These are phyloP conservation scores for Stenurella melanura DNA, from an alignment of 2,888 invertebrate genomes.

Conservation along the genomic window DNA sequence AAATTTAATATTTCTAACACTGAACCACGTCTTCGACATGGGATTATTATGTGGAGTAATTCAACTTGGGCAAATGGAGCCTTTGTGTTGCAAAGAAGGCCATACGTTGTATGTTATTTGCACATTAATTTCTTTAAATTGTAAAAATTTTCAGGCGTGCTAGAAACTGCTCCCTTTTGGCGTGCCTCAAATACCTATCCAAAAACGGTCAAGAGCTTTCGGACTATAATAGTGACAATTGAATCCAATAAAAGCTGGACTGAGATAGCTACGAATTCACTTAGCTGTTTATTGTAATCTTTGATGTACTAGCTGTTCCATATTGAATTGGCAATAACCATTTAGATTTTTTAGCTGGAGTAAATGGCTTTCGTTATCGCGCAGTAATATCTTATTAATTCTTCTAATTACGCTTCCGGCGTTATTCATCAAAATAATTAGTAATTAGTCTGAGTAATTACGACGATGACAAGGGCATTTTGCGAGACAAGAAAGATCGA, in stretches of 20 bases:
- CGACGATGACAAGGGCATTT: slow-evolving; percentile 12
- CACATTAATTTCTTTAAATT: too few species aligned
- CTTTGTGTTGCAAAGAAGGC: too few species aligned
- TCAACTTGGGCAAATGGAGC: too few species aligned
- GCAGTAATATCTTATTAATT: slow-evolving; percentile 20
- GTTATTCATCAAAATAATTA: slow-evolving; percentile 25
- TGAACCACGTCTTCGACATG: too few species aligned
- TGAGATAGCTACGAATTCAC: slow-evolving; percentile 11
- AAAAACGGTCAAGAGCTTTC: too few species aligned
- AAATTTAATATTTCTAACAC: too few species aligned
- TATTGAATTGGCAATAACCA: slow-evolving; percentile 25
- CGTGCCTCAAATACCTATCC: too few species aligned
- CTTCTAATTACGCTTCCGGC: slow-evolving; percentile 23
- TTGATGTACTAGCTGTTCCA: slow-evolving; percentile 1
- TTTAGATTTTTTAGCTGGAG: slow-evolving; percentile 12
- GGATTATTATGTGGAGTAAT: too few species aligned
- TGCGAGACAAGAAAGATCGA: background rate
- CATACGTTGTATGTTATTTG: too few species aligned
- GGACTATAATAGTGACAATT: slow-evolving; percentile 29
- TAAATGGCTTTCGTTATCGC: slow-evolving; percentile 30
- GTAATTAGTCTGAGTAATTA: slow-evolving; percentile 34
- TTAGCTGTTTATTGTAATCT: slow-evolving; percentile 20
- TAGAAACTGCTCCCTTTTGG: too few species aligned
- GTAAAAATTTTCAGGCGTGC: too few species aligned
- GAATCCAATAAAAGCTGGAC: background rate